Evolutionary conservation across 2,113 vertebrate species (phyloP).

Genomic region (Alligator mississippiensis): DNA sequence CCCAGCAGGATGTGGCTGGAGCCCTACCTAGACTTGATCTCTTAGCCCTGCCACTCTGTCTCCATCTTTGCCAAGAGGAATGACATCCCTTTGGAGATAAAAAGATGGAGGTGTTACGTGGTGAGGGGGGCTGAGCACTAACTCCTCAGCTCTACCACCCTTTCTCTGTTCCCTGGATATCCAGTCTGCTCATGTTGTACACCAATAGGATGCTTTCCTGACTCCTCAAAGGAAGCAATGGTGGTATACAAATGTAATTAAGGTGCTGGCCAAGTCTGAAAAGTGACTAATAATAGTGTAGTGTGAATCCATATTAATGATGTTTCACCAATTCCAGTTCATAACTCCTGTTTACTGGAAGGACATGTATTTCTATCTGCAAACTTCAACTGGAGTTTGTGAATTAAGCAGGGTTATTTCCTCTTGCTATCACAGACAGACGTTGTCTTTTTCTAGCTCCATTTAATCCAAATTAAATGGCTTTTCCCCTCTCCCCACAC

Average conservation of each 20-base stretch:
- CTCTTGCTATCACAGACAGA: neutral
- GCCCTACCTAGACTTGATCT: constrained; percentile 80
- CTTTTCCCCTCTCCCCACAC: neutral
- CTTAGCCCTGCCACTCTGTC: constrained; percentile 80
- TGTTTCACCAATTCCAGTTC: neutral
- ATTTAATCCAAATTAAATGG: too few species aligned
- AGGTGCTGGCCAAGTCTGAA: neutral
- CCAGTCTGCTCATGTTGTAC: neutral
- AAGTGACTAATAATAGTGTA: too few species aligned
- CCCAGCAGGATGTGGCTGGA: constrained; percentile 53
- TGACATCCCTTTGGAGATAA: constrained; percentile 77
- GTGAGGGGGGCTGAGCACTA: constrained; percentile 51
- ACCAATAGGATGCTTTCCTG: neutral
- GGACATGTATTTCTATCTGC: neutral
- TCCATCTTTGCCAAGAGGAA: constrained; percentile 77
- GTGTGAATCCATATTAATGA: neutral
- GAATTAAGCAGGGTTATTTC: neutral
- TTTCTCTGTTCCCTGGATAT: neutral
- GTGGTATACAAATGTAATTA: neutral
- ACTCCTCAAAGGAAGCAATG: too few species aligned
- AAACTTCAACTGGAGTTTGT: neutral
- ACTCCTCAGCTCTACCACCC: neutral
- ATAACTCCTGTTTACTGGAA: neutral
- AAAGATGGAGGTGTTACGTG: constrained; percentile 68
- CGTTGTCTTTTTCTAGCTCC: too few species aligned